Percentiles rank a stretch among this genome's conserved stretches.
These are phyloP conservation scores for Hassar affinis DNA, from an alignment of 2,113 vertebrate species.

Conservation along the genomic window DNA sequence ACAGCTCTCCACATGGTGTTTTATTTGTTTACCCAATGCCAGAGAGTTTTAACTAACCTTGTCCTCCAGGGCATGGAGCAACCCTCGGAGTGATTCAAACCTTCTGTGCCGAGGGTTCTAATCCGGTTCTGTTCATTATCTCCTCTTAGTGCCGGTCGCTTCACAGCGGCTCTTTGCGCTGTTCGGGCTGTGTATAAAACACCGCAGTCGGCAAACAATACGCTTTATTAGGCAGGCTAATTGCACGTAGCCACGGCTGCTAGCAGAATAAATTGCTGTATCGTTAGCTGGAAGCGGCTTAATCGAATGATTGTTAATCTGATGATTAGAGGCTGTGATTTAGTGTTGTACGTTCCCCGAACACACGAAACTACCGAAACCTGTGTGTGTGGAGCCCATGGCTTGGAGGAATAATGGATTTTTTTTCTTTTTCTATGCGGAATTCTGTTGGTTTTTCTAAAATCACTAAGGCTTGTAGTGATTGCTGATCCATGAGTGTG, in stretches of 20 bases:
- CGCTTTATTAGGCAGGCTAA: conserved; percentile 31
- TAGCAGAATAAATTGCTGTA: conserved; percentile 26
- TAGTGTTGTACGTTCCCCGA: neutral
- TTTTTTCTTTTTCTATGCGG: neutral
- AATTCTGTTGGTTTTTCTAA: neutral
- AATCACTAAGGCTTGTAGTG: neutral
- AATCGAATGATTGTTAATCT: conserved; percentile 26
- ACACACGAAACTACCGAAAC: neutral
- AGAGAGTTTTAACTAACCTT: neutral
- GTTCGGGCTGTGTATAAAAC: neutral
- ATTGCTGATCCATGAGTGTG: neutral
- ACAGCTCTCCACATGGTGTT: no score
- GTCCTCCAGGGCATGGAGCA: neutral
- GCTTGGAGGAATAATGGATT: neutral
- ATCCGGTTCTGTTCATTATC: conserved; percentile 2
- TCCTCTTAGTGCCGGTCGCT: conserved; percentile 20
- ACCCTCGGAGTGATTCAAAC: neutral
- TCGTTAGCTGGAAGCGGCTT: conserved; percentile 15
- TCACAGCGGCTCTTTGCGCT: neutral
- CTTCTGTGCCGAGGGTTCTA: neutral
- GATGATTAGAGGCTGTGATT: conserved; percentile 20
- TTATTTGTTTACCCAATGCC: neutral
- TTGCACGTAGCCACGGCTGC: conserved; percentile 8
- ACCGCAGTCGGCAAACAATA: conserved; percentile 21
- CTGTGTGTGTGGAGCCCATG: neutral